Percentiles rank a stretch among this genome's conserved stretches.
Evolutionary conservation across 53 echinoderm and acorn worm species (phyloP).

Genomic region (Antedon mediterranea): DNA sequence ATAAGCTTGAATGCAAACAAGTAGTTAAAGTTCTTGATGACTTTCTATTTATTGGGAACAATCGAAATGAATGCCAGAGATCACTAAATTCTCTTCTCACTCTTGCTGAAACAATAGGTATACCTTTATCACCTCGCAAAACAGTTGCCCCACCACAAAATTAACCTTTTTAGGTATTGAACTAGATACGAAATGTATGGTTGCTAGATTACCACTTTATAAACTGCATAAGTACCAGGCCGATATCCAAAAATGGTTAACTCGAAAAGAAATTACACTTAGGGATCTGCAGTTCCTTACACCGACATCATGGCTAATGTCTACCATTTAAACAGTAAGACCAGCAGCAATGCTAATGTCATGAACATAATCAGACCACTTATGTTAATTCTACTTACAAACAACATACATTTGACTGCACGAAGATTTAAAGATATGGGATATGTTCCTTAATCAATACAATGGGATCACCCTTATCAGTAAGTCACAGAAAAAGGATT

Average conservation of each 20-base stretch:
- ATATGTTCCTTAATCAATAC: too few relatives aligned
- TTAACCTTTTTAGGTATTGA: not conserved
- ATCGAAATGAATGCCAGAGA: not conserved
- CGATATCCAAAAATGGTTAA: too few relatives aligned
- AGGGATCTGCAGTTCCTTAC: too few relatives aligned
- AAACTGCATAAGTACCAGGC: too few relatives aligned
- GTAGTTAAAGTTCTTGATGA: not conserved
- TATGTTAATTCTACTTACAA: too few relatives aligned
- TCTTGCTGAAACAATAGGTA: not conserved
- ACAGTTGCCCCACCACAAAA: not conserved
- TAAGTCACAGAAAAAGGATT: not conserved
- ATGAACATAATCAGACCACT: not conserved
- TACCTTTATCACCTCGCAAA: not conserved
- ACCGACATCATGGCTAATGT: too few relatives aligned
- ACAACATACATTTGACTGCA: not conserved
- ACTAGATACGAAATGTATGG: not conserved
- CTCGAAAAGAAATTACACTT: too few relatives aligned
- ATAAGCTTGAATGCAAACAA: not conserved
- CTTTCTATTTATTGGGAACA: not conserved
- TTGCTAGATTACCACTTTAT: not conserved
- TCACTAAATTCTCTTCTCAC: not conserved
- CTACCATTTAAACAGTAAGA: too few relatives aligned
- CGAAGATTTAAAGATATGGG: too few relatives aligned
- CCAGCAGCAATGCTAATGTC: not conserved
- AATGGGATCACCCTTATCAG: too few relatives aligned